Conservation (phyloP, 2,797 vertebrate species). For the Ctenopoma multispine region DNA sequence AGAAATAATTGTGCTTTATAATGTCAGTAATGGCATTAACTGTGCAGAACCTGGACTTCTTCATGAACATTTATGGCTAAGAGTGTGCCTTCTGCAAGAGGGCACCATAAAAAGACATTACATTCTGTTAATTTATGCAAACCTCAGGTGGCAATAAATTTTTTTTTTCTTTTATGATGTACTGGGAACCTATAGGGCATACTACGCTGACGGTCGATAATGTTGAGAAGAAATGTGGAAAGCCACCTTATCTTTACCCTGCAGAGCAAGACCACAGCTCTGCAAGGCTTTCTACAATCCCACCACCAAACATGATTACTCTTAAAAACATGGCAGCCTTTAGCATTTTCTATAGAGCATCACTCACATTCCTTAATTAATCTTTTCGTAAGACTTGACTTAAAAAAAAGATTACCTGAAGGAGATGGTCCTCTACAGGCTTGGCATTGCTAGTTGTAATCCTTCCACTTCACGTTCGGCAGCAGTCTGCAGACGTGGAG, state of each 20-base stretch:
- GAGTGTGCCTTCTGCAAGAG: constrained; percentile 5
- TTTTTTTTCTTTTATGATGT: constrained; percentile 36
- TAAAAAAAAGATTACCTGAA: constrained; percentile 26
- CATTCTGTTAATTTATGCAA: constrained; percentile 59
- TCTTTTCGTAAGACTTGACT: constrained; percentile 49
- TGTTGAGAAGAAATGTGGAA: constrained; percentile 41
- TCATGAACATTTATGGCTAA: constrained; percentile 15
- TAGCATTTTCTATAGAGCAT: constrained; percentile 34
- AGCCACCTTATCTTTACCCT: constrained; percentile 68
- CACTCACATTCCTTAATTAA: constrained; percentile 49
- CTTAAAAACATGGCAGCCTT: constrained; percentile 54
- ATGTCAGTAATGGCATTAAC: constrained; percentile 16
- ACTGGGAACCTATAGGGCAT: constrained; percentile 42
- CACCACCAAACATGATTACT: constrained; percentile 56
- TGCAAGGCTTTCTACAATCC: constrained; percentile 34
- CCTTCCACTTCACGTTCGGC: constrained; percentile 35
- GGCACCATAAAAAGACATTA: constrained; percentile 33
- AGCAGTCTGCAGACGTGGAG: constrained; percentile 36
- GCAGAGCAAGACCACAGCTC: constrained; percentile 59
- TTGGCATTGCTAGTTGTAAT: constrained; percentile 23
- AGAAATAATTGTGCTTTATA: constrained; percentile 44
- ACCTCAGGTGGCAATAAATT: constrained; percentile 34
- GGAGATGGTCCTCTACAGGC: constrained; percentile 27
- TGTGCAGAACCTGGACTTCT: constrained; percentile 33
- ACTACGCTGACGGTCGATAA: constrained; percentile 52